Evolutionary conservation across 2,888 invertebrate species (phyloP), one percentile per base, ranked within the genome.

Genomic region (Gandaritis pyraliata): DNA sequence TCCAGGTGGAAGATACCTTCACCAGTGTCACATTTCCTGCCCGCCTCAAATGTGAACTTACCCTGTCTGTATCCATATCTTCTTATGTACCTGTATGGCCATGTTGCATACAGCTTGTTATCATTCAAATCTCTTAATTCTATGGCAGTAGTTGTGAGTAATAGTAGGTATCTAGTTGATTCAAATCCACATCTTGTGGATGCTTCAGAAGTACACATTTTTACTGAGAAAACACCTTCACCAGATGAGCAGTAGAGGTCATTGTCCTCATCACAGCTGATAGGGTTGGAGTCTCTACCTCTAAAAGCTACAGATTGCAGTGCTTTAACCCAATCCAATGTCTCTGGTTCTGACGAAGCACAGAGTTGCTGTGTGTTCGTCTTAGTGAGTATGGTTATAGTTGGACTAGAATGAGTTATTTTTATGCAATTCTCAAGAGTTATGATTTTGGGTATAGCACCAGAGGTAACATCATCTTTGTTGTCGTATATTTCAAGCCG

Each of bases 341-440:
- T 94, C 72, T 96, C 96, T 23, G 94, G 87, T 78, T 96, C 96
- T 23, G 94, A 94, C 58, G 91, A 86, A 12, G 93, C 88, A 71
- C 93, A 92, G 1, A 94, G 73, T 68, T 94, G 94, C 70, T 94
- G 91, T 29, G 96, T 95, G 39, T 94, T 94, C 64, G 95, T 94
- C 89, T 96, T 97, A 70, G 96, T 97, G 61, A 96, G 94, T 75
- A 97, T 95, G 70, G 94, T 94, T 70, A 94, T 92, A 76, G 94
- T 94, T 79, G 94, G 85, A 93, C 89, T 80, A 93, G 93, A 81
- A 82, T 95, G 94, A 66, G 94, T 94, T 77, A 97, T 97, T 93
- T 97, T 97, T 45, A 97, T 95, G 83, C 97, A 97, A 81, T 97
- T 96, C 88, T 97, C 97, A 56, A 97, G 93, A 0, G 97, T 96